Percentiles rank a stretch among this genome's conserved stretches.
Conservation (phyloP, 2,797 vertebrate genomes). For the Vespertilio murinus region DNA sequence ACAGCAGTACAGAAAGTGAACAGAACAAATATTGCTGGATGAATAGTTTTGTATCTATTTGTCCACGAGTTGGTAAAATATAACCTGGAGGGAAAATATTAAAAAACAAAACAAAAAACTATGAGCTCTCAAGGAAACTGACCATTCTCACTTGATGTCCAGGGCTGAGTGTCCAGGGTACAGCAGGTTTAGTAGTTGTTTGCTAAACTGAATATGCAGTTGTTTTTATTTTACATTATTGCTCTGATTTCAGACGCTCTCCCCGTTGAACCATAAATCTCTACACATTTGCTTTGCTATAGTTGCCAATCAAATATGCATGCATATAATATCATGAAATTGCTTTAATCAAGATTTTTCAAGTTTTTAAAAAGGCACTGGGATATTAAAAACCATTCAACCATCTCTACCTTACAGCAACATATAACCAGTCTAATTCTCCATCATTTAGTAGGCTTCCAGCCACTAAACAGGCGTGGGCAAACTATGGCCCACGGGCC, state of each 20-base stretch:
- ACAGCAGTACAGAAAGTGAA: background rate
- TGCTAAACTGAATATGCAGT: background rate
- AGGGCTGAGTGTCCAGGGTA: background rate
- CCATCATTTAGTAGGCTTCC: background rate
- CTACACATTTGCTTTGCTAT: background rate
- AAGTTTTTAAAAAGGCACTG: background rate
- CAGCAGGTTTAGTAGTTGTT: background rate
- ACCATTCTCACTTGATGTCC: background rate
- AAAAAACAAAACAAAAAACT: background rate
- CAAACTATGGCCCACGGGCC: too few relatives aligned
- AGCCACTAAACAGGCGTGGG: too few relatives aligned
- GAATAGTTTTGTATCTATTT: background rate
- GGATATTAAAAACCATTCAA: background rate
- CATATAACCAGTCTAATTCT: background rate
- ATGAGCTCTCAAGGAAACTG: background rate
- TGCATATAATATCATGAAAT: background rate
- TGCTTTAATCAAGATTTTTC: constrained; percentile 28
- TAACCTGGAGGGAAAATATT: background rate
- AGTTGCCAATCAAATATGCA: background rate
- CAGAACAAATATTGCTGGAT: background rate
- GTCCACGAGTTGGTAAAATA: background rate
- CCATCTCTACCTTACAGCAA: background rate
- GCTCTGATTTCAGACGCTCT: constrained; percentile 2
- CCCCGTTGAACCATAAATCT: background rate
- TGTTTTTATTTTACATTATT: background rate